Evolutionary conservation across 2,113 vertebrate species (phyloP), one percentile per base, ranked within the genome.

Genomic region (Sylvietta virens): DNA sequence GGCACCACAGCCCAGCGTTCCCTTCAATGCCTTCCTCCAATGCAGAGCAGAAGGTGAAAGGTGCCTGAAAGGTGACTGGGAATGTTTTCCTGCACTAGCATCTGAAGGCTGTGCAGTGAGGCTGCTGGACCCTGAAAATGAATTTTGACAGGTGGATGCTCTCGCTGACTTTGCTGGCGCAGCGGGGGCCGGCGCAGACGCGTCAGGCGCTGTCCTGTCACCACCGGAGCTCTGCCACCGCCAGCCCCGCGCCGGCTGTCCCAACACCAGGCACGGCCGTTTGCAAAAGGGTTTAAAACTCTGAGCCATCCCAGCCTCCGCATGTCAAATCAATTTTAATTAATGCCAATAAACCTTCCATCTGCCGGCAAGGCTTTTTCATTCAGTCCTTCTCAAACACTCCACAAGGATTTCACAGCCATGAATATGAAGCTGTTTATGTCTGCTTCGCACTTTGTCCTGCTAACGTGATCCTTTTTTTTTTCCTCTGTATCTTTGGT

Each of bases 101-200:
- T 86, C 90, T 45, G 57, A 95, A 91, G 86, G 94, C 86, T 77
- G 47, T 85, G 78, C 76, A 77, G 40, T 44, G 88, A 95, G 88
- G 54, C 95, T 96, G 95, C 72, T 95, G 94, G 90, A 97, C 90
- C 90, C 95, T 97, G 96, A 96, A 96, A 97, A 98, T 97, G 96
- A 94, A 97, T 97, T 97, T 92, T 98, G 97, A 97, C 97, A 98
- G 98, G 95, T 97, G 96, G 93, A 96, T 95, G 97, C 97, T 98
- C 97, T 97, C 97, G 94, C 6, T 97, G 97, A 97, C 94, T 97
- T 97, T 97, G 87, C 79, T 33, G 77, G 85, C 93, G 77, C 95
- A 92, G 96, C 8, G 44, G 48, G 94, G 88, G 61, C 93, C 48
- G 14, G 80, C 80, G 97, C 96, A 96, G 95, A 90, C 81, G 76